Evolutionary conservation across 2,797 vertebrate genomes (phyloP), one percentile per base, ranked within the genome.

Genomic region (Brotogeris chrysoptera): DNA sequence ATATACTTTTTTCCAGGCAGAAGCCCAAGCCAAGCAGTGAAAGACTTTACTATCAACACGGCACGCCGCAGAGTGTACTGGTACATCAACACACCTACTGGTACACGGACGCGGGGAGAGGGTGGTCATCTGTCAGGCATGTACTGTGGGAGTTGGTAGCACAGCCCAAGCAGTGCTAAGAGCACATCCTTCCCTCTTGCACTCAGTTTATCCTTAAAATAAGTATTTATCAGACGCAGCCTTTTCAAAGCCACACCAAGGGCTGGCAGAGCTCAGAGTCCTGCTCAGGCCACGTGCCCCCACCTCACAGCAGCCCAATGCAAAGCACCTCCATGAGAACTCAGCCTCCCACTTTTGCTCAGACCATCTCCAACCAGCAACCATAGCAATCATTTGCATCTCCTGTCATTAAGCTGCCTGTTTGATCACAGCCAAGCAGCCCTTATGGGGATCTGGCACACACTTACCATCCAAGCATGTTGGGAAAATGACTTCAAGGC

Each of bases 401-500:
- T 86, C 81, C 46, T n/a, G n/a, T 84, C 90, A 71, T 82, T 84
- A 73, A 69, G 27, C 23, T 0, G 3, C 39, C 84, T 91, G 89
- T 80, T 65, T 86, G 70, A 86, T 81, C 80, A 73, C 87, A 91
- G 85, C 57, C 91, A 74, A 69, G 81, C 39, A 85, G 81, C 68
- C 46, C 41, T 55, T 41, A 15, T 30, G 84, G 30, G 61, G 57
- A 71, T 68, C 72, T 88, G 87, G 84, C 89, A 86, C 63, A 34
- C 44, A 5, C 12, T 19, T 30, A 34, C 39, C 17, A 64, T 41
- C 43, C 81, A 72, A 43, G 44, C 30, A 9, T 5, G 27, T 9
- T 57, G 46, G 61, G 46, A 90, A 86, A 91, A 92, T 5, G 0
- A 76, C 53, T 88, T 61, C 38, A 59, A 74, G 69, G 79, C 36